Evolutionary conservation across 2,888 invertebrate genomes (phyloP), one percentile per base, ranked within the genome.

Genomic region (Hydraecia micacea): DNA sequence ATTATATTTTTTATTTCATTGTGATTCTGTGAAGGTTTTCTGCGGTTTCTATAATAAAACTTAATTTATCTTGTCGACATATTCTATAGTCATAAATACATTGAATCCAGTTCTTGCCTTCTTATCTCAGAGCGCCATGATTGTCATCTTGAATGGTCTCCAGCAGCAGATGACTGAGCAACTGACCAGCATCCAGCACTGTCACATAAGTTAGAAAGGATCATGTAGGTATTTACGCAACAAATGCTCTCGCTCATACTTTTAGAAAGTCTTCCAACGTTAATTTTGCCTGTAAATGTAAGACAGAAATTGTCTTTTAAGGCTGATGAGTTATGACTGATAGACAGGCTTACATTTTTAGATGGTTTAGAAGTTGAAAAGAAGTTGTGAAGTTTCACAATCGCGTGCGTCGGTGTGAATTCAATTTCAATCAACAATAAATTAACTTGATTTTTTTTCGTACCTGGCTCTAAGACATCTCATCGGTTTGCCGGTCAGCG

Each of bases 131-230:
- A 46, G 8, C 58, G 25, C 18, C 18, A n/a, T 70, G 62, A 36
- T 36, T 70, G n/a, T n/a, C 21, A 28, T 28, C 21, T 58, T 70
- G 6, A 65, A 36, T 67, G 42, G n/a, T 11, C 46, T 42, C 68
- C 65, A 75, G 46, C 63, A 69, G 70, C 39, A 70, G 36, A 68
- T 80, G 67, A 68, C 21, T 62, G 46, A 66, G 15, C 62, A 42
- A 15, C 72, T 52, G 49, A 49, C 39, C 72, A 83, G 75, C 60
- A 60, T 65, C 68, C 72, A 86, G 72, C 69, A 77, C 89, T 88
- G 82, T 88, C 85, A 84, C 87, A 65, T 78, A 60, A 36, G 73
- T 82, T 87, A 87, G 87, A 87, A 87, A 87, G 87, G 89, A 85
- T 84, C 75, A 70, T 25, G 55, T 72, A 70, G 21, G 55, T 72